Evolutionary conservation across 1,140 invertebrate genomes (phyloP).

Genomic region (Teleogryllus occipitalis): DNA sequence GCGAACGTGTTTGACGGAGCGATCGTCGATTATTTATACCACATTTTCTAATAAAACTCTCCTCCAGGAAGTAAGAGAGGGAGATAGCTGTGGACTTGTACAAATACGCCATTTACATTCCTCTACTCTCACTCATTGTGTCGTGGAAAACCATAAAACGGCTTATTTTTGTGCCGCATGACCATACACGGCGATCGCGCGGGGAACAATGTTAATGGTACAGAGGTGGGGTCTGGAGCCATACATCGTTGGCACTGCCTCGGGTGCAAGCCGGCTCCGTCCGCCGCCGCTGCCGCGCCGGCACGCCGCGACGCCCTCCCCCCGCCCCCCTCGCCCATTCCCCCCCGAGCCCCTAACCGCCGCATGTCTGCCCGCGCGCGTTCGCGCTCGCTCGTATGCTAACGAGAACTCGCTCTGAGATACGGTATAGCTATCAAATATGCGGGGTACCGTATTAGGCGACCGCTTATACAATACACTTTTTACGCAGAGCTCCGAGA

Average conservation of each 20-base stretch:
- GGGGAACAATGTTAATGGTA: neutral
- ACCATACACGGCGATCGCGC: neutral
- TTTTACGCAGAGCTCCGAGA: too few relatives aligned
- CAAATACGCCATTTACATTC: too few relatives aligned
- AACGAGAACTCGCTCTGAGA: neutral
- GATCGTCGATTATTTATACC: too few relatives aligned
- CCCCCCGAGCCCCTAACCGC: too few relatives aligned
- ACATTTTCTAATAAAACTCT: too few relatives aligned
- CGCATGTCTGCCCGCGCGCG: neutral
- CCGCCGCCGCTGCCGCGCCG: neutral
- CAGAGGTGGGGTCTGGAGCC: neutral
- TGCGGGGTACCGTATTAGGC: neutral
- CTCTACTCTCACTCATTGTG: too few relatives aligned
- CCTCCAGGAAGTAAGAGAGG: too few relatives aligned
- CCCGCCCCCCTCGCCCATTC: too few relatives aligned
- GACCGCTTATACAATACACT: neutral
- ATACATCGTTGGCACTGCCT: neutral
- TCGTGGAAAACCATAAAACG: too few relatives aligned
- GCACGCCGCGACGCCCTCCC: neutral
- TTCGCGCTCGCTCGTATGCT: neutral
- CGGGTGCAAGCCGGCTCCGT: neutral
- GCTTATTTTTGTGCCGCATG: too few relatives aligned
- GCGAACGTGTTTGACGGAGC: too few relatives aligned
- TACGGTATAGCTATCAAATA: neutral
- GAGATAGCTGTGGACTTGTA: too few relatives aligned